These are phyloP conservation scores for Orchesella cincta DNA, from an alignment of 1,140 invertebrate genomes.

Conservation along the genomic window DNA sequence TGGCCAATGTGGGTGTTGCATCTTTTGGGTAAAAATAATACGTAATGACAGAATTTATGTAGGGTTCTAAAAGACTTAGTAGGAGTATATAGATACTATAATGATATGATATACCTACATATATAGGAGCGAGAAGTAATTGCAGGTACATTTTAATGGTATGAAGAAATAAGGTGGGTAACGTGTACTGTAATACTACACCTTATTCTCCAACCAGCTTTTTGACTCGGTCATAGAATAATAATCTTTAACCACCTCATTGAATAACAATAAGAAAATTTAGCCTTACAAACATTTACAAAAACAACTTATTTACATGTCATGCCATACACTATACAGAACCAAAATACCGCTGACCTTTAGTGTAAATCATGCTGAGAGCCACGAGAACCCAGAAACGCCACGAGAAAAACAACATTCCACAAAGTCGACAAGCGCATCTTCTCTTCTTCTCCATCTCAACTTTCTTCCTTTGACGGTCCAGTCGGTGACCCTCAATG, in stretches of 20 bases:
- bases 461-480: slow-evolving; percentile 45
- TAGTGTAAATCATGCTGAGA: slow-evolving; percentile 49
- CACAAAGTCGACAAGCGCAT: slow-evolving; percentile 47
- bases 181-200: no score
- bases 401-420: slow-evolving; percentile 48
- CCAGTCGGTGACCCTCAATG: slow-evolving; percentile 47
- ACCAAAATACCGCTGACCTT: slow-evolving; percentile 49
- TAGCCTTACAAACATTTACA: background rate
- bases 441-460: slow-evolving; percentile 45
- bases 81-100: no score
- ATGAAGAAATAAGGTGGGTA: no score
- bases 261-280: slow-evolving; percentile 6
- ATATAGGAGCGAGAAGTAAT: no score
- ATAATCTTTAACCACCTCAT: background rate
- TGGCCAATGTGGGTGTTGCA: no score
- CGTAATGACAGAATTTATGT: no score
- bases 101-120: no score
- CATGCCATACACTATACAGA: slow-evolving; percentile 35
- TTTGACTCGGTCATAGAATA: background rate
- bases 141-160: background rate
- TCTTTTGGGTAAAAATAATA: no score
- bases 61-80: no score
- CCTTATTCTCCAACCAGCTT: no score
- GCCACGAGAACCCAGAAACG: slow-evolving; percentile 50
- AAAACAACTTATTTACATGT: background rate